Evolutionary conservation across 2,797 vertebrate genomes (phyloP).

Genomic region (Carduelis carduelis): DNA sequence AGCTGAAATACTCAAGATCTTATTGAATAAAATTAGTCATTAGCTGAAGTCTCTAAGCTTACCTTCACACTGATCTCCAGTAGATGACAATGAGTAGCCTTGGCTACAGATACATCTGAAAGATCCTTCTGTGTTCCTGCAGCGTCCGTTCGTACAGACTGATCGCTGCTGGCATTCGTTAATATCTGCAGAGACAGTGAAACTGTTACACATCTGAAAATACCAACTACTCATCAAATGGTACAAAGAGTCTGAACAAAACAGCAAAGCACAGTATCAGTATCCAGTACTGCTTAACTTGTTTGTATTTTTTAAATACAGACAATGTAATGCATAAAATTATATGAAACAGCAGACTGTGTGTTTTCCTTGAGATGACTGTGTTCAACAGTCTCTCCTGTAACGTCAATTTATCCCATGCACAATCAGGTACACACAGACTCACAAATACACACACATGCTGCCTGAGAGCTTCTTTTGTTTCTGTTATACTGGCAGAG

Average conservation of each 20-base stretch:
- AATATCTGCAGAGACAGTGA: constrained; percentile 76
- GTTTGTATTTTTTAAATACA: neutral
- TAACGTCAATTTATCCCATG: neutral
- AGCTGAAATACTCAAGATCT: neutral
- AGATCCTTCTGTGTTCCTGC: constrained; percentile 90
- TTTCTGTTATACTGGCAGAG: neutral
- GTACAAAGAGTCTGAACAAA: neutral
- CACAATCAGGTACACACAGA: neutral
- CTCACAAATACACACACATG: neutral
- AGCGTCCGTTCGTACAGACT: constrained; percentile 86
- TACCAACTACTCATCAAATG: neutral
- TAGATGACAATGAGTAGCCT: constrained; percentile 80
- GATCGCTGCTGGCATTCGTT: constrained; percentile 87
- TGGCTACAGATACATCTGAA: constrained; percentile 87
- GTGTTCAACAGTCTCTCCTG: neutral
- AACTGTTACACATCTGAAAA: neutral
- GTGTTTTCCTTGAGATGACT: neutral
- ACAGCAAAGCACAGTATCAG: neutral
- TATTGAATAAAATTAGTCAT: neutral
- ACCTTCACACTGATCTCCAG: constrained; percentile 92
- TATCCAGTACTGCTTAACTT: neutral
- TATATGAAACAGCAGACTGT: neutral
- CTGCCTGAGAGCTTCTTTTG: constrained; percentile 27
- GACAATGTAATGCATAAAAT: neutral
- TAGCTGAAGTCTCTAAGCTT: neutral